phyloP scores from a whole-genome alignment of 1,140 invertebrate genomes.

The Drosophila ohnishii region DNA sequence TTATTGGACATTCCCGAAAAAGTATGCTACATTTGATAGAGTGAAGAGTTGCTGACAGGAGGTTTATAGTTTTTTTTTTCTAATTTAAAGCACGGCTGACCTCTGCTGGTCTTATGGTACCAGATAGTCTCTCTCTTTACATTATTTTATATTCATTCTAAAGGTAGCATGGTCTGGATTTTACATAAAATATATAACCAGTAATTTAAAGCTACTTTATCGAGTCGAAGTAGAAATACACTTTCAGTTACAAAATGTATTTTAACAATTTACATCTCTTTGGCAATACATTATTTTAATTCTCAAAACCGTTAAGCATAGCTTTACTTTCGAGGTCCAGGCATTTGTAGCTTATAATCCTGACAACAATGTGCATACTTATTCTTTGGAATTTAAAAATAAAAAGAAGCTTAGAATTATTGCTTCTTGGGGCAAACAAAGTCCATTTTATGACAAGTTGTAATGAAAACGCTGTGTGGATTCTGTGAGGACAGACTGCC shows the following conservation, averaged over 20 bases:
- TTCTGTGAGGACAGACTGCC: background rate
- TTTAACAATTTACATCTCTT: background rate
- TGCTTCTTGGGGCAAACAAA: constrained; percentile 13
- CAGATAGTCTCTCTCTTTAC: background rate
- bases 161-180: background rate
- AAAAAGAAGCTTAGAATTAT: constrained; percentile 16
- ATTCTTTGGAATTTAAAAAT: background rate
- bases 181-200: constrained; percentile 5
- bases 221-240: constrained; percentile 7
- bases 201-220: background rate
- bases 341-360: background rate
- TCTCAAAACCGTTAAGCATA: background rate
- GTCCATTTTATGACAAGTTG: constrained; percentile 8
- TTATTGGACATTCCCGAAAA: background rate
- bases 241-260: background rate
- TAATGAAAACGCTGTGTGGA: background rate
- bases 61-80: background rate
- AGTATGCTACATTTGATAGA: constrained; percentile 10
- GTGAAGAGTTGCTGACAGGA: background rate
- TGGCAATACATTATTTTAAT: background rate
- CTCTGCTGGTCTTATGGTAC: background rate
- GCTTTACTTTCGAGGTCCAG: background rate
- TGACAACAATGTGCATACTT: constrained; percentile 1
- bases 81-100: background rate
- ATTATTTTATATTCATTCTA: background rate